These are phyloP conservation scores for Scaptomyza polygonia DNA, from an alignment of 2,888 invertebrate genomes.

Conservation along the genomic window DNA sequence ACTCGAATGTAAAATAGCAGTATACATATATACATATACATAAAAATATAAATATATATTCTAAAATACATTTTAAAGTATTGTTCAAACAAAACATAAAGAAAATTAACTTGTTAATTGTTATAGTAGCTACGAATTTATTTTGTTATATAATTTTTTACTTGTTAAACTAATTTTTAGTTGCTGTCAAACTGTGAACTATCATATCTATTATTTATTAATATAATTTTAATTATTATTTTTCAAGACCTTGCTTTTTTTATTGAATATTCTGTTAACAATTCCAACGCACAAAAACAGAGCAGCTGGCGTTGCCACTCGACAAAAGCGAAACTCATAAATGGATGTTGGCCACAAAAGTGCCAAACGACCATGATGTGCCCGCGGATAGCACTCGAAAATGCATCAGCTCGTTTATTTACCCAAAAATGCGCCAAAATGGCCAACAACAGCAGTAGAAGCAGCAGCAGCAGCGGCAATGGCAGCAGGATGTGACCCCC, in stretches of 20 bases:
- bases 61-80: conserved; percentile 26
- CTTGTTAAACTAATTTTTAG: conserved; percentile 40
- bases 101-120: conserved; percentile 28
- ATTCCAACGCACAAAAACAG: neutral
- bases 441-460: conserved; percentile 36
- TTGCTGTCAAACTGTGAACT: conserved; percentile 36
- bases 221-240: conserved; percentile 34
- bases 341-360: conserved; percentile 13
- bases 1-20: conserved; percentile 44
- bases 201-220: conserved; percentile 39
- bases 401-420: conserved; percentile 59
- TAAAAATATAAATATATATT: conserved; percentile 39
- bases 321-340: conserved; percentile 37
- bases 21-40: conserved; percentile 58
- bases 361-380: conserved; percentile 28
- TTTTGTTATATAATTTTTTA: conserved; percentile 30
- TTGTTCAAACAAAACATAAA: conserved; percentile 23
- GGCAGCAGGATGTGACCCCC: conserved; percentile 6
- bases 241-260: no score
- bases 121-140: conserved; percentile 20
- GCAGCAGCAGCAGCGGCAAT: neutral
- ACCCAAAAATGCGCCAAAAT: conserved; percentile 72
- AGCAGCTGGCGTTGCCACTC: conserved; percentile 24
- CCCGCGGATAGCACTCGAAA: conserved; percentile 48
- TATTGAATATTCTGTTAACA: no score